Base-by-base conservation (phyloP, 2,888 invertebrate genomes). In the Heteromyza rotundicornis region DNA sequence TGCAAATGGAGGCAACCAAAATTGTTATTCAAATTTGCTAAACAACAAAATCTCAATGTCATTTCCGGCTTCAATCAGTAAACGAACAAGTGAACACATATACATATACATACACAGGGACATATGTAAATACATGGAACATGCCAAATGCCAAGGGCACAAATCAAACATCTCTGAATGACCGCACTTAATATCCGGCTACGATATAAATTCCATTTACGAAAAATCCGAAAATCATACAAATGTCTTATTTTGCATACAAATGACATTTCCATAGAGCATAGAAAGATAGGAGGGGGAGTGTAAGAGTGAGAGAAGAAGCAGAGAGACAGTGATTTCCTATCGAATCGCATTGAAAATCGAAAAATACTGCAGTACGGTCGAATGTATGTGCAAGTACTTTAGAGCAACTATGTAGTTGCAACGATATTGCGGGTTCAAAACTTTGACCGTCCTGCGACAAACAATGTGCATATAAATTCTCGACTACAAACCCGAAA, bases 231-330 rank as follows among this genome's bases (percentile, higher is more conserved):
- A 40, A 40, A 40, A 40, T 40, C 40, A 40, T n/a, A 40, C 40
- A 40, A 40, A 40, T 40, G 8, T n/a, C 40, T 40, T 40, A 40
- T 40, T 76, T 76, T 71, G 75, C 77, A 74, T 74, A 75, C 75
- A 74, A 74, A 76, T 76, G 69, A 65, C 69, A 69, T 69, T 68
- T 68, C 68, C 66, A 52, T 32, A n/a, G n/a, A n/a, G 40, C 10
- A 7, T n/a, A 40, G 14, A 7, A 10, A 40, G 32, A 32, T 12
- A 5, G 40, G 40, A 40, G 40, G 12, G 12, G 40, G 12, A 2
- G 40, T n/a, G n/a, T 10, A 40, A n/a, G 10, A n/a, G 40, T 40
- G 40, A 40, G 40, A 10, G 40, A n/a, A 27, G 10, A 27, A n/a
- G n/a, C n/a, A n/a, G n/a, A n/a, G n/a, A n/a, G n/a, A n/a, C n/a